Evolutionary conservation across 2,797 vertebrate genomes (phyloP).

Genomic region (Alcedo atthis): DNA sequence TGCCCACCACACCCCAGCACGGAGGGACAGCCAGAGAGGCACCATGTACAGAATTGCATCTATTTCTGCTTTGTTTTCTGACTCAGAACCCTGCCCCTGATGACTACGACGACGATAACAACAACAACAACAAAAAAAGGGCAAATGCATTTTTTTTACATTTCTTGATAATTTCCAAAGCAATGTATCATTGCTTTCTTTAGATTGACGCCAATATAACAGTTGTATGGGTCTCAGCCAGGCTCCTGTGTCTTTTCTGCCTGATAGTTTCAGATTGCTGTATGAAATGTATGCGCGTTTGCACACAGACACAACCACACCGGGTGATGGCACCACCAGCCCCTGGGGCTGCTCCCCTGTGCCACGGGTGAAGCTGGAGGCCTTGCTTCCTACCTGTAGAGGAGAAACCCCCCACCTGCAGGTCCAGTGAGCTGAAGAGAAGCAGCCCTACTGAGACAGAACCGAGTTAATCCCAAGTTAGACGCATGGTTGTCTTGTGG

Average conservation of each 20-base stretch:
- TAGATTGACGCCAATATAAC: conserved; percentile 72
- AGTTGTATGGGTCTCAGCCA: conserved; percentile 72
- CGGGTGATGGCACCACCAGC: background rate
- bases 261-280: conserved; percentile 63
- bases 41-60: conserved; percentile 59
- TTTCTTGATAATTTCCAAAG: conserved; percentile 76
- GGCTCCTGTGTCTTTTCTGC: conserved; percentile 77
- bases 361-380: background rate
- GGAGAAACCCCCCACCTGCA: background rate
- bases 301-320: conserved; percentile 43
- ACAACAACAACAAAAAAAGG: conserved; percentile 73
- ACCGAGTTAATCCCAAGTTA: background rate
- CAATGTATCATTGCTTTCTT: conserved; percentile 74
- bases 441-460: conserved; percentile 9
- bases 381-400: background rate
- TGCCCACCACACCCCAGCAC: background rate
- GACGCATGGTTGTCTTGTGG: background rate
- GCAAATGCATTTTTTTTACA: conserved; percentile 77
- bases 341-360: background rate
- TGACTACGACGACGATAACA: conserved; percentile 51
- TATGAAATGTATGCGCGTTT: conserved; percentile 47
- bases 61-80: conserved; percentile 69
- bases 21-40: conserved; percentile 44
- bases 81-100: conserved; percentile 53
- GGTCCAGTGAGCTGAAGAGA: conserved; percentile 14